phyloP scores from a whole-genome alignment of 2,113 vertebrate species.

The Morphnarchus princeps region DNA sequence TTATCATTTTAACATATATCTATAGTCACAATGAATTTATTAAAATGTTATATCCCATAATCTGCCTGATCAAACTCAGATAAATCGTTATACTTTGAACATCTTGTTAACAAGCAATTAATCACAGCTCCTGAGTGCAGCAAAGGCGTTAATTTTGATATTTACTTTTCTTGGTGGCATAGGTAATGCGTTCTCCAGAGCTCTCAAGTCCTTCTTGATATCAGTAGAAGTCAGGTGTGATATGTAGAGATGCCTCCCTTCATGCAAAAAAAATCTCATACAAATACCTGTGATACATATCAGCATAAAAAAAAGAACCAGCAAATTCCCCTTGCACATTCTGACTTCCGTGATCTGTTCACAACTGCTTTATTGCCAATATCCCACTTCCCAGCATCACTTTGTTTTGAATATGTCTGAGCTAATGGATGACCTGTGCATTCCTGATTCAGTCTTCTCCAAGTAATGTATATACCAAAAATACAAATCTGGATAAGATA shows the following conservation, averaged over 20 bases:
- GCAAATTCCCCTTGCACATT: neutral
- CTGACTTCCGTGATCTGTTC: neutral
- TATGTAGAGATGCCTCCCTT: neutral
- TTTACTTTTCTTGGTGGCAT: conserved; percentile 36
- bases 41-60: conserved; percentile 74
- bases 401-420: neutral
- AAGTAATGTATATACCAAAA: neutral
- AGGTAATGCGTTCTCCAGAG: conserved; percentile 4
- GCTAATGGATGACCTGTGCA: neutral
- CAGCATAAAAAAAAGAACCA: neutral
- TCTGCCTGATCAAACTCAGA: conserved; percentile 70
- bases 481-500: neutral
- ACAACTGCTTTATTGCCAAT: neutral
- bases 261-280: neutral
- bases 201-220: conserved; percentile 24
- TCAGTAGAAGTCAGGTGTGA: neutral
- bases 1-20: conserved; percentile 69
- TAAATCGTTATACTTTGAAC: conserved; percentile 67
- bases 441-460: neutral
- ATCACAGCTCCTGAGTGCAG: conserved; percentile 60
- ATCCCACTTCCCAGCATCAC: neutral
- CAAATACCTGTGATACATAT: neutral
- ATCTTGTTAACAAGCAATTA: conserved; percentile 73
- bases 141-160: conserved; percentile 63
- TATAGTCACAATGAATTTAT: conserved; percentile 70